A percentile compares a stretch with the other conserved stretches of the same genome.
phyloP scores from a whole-genome alignment of 2,113 vertebrate species.

The Odontophorus gujanensis region DNA sequence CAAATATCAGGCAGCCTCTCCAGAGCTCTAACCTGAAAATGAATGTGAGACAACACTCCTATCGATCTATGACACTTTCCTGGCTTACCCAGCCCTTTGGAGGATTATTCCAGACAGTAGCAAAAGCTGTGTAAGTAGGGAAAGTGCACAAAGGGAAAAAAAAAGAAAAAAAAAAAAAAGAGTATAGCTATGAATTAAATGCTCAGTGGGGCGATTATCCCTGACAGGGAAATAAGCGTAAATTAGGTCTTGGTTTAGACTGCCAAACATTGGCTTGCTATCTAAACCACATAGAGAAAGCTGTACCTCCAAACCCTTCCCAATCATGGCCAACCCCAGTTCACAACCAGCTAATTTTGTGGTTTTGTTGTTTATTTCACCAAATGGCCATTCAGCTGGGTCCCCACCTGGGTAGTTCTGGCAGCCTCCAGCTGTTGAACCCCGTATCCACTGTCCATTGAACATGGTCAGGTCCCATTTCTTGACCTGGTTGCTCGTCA shows the following conservation, averaged over 20 bases:
- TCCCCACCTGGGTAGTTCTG: conserved; percentile 78
- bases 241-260: neutral
- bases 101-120: neutral
- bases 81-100: neutral
- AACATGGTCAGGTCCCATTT: conserved; percentile 84
- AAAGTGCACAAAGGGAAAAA: neutral
- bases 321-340: neutral
- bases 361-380: neutral
- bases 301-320: neutral
- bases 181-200: neutral
- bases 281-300: neutral
- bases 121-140: neutral
- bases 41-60: neutral
- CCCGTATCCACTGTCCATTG: conserved; percentile 81
- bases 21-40: conserved; percentile 41
- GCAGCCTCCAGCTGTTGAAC: conserved; percentile 84
- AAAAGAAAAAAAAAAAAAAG: neutral
- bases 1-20: conserved; percentile 9
- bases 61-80: neutral
- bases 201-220: neutral
- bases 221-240: neutral
- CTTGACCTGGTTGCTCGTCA: conserved; percentile 69
- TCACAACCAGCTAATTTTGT: neutral
- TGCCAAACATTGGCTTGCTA: neutral
- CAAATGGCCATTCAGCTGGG: neutral